Evolutionary conservation across 2,113 vertebrate species (phyloP).

Genomic region (Ceuthmochares aereus): DNA sequence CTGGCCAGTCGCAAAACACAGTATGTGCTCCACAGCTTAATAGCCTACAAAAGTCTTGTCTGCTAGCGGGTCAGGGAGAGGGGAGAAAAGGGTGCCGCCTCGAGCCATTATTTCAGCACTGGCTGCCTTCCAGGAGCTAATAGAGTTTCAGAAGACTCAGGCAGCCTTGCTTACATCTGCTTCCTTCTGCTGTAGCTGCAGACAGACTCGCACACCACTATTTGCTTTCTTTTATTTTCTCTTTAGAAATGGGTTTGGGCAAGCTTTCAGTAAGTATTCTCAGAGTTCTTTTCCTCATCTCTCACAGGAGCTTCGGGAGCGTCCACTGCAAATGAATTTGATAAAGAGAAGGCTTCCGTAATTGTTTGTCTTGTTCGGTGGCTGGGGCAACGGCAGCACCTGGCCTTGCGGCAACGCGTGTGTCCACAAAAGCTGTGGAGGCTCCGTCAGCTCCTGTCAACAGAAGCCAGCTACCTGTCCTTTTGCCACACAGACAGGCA

Average conservation of each 20-base stretch:
- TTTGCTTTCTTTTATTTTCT: background rate
- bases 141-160: background rate
- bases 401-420: background rate
- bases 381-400: background rate
- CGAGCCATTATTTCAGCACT: conserved; percentile 17
- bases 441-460: background rate
- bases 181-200: conserved; percentile 26
- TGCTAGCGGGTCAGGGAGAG: background rate
- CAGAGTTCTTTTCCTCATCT: background rate
- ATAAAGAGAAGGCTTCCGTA: background rate
- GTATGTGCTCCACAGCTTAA: background rate
- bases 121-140: conserved; percentile 56
- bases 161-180: conserved; percentile 54
- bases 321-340: background rate
- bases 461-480: background rate
- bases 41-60: background rate
- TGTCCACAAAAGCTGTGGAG: background rate
- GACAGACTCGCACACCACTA: background rate
- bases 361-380: background rate
- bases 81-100: background rate
- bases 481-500: background rate
- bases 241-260: background rate
- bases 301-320: background rate
- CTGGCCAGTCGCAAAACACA: background rate
- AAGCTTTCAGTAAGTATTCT: background rate